A percentile compares a stretch with the other conserved stretches of the same genome.
Conservation (phyloP, 2,888 invertebrate species). For the Drosophila sordidapex region DNA sequence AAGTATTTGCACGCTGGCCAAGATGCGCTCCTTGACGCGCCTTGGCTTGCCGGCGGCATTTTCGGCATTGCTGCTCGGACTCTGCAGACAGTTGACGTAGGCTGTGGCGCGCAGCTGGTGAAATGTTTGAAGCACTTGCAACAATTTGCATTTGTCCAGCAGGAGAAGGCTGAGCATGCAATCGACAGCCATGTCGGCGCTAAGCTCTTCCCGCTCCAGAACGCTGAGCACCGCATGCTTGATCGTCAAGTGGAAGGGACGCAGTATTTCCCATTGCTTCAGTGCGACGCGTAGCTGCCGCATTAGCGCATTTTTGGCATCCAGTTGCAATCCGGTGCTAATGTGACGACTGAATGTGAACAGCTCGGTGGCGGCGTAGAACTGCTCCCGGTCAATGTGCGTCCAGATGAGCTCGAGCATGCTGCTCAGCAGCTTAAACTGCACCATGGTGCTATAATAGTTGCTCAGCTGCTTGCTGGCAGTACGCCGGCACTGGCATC, state of each 20-base stretch:
- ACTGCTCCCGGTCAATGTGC: slow-evolving; percentile 91
- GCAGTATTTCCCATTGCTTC: slow-evolving; percentile 84
- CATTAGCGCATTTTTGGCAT: slow-evolving; percentile 81
- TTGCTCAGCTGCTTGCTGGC: slow-evolving; percentile 81
- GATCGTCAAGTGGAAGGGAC: slow-evolving; percentile 83
- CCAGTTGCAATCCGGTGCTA: slow-evolving; percentile 87
- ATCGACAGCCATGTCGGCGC: slow-evolving; percentile 74
- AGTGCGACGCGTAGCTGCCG: slow-evolving; percentile 83
- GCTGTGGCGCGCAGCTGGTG: slow-evolving; percentile 89
- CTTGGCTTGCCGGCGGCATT: slow-evolving; percentile 84
- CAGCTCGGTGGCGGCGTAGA: slow-evolving; percentile 92
- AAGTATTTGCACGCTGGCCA: slow-evolving; percentile 91
- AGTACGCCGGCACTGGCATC: slow-evolving; percentile 65
- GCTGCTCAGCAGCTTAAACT: slow-evolving; percentile 93
- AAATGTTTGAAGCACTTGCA: slow-evolving; percentile 88
- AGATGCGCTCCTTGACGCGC: slow-evolving; percentile 89
- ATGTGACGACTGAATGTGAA: slow-evolving; percentile 94
- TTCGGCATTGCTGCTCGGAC: slow-evolving; percentile 85
- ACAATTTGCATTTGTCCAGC: slow-evolving; percentile 88
- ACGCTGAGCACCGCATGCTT: slow-evolving; percentile 81
- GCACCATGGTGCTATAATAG: slow-evolving; percentile 88
- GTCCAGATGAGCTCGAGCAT: slow-evolving; percentile 96
- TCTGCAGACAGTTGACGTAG: slow-evolving; percentile 86
- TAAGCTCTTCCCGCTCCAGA: slow-evolving; percentile 81
- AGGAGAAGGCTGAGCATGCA: slow-evolving; percentile 86